Evolutionary conservation across 2,888 invertebrate species (phyloP).

Genomic region (Lathronympha strigana): DNA sequence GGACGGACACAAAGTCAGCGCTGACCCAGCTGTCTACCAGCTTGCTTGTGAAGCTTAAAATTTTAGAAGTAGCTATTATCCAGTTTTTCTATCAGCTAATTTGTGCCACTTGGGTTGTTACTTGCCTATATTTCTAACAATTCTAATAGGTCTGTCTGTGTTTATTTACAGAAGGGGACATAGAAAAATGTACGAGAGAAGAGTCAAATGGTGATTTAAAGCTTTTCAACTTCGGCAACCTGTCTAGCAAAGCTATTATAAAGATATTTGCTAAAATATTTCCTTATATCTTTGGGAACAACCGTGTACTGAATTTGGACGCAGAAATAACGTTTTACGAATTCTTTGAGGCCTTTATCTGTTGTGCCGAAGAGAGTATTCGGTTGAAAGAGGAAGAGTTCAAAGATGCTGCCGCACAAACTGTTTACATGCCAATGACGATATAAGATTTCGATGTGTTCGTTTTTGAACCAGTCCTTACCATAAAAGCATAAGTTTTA

Average conservation of each 20-base stretch:
- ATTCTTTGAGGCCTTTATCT: slow-evolving; percentile 84
- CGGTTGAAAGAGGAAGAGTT: slow-evolving; percentile 59
- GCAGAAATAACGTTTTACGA: slow-evolving; percentile 84
- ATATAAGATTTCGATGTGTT: no score
- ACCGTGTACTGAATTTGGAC: slow-evolving; percentile 74
- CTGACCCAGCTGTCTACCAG: no score
- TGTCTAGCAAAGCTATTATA: slow-evolving; percentile 65
- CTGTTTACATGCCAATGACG: not conserved
- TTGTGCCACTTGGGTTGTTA: not conserved
- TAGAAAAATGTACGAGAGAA: slow-evolving; percentile 37
- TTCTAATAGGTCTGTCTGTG: not conserved
- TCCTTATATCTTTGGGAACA: slow-evolving; percentile 67
- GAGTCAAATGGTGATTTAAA: slow-evolving; percentile 49
- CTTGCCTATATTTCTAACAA: not conserved
- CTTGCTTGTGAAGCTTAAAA: no score
- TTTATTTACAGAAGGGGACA: slow-evolving; percentile 54
- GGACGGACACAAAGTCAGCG: no score
- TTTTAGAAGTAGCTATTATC: no score
- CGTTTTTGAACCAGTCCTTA: no score
- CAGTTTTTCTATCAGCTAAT: no score
- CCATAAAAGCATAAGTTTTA: no score
- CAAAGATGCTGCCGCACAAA: not conserved
- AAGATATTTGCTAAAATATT: slow-evolving; percentile 72
- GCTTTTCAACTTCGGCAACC: slow-evolving; percentile 69
- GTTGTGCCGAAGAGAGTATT: slow-evolving; percentile 71